These are phyloP conservation scores for Patella ulyssiponensis DNA, from an alignment of 2,888 invertebrate species.

Conservation along the genomic window DNA sequence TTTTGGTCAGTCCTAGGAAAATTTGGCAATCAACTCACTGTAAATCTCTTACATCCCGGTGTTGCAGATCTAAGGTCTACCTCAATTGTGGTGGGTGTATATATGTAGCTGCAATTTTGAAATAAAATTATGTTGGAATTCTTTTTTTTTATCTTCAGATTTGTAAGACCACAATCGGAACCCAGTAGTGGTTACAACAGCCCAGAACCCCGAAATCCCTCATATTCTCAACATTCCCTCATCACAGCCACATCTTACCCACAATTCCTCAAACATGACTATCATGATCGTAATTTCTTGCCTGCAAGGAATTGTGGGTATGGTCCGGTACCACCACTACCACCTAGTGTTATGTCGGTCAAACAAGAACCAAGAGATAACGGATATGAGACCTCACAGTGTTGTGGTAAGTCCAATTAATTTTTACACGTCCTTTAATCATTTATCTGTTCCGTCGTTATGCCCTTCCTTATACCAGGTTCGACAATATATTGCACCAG, in stretches of 20 bases:
- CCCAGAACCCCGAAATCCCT: conserved; percentile 33
- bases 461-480: too few relatives aligned
- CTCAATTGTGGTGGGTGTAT: neutral
- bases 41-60: too few relatives aligned
- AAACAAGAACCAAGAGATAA: conserved; percentile 61
- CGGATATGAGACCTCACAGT: conserved; percentile 49
- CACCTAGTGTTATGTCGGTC: conserved; percentile 44
- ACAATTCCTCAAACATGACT: conserved; percentile 22
- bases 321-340: conserved; percentile 39
- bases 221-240: neutral
- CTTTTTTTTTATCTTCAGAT: conserved; percentile 26
- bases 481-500: too few relatives aligned
- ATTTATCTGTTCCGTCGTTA: too few relatives aligned
- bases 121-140: neutral
- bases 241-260: conserved; percentile 17
- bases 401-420: conserved; percentile 31
- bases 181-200: conserved; percentile 38
- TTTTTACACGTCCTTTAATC: too few relatives aligned
- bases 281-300: conserved; percentile 15
- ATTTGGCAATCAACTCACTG: too few relatives aligned
- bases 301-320: conserved; percentile 48
- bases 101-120: neutral
- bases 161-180: conserved; percentile 37
- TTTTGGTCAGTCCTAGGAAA: too few relatives aligned
- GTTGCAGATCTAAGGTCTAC: neutral